phyloP scores from a whole-genome alignment of 2,797 vertebrate species.

The Nasua narica region DNA sequence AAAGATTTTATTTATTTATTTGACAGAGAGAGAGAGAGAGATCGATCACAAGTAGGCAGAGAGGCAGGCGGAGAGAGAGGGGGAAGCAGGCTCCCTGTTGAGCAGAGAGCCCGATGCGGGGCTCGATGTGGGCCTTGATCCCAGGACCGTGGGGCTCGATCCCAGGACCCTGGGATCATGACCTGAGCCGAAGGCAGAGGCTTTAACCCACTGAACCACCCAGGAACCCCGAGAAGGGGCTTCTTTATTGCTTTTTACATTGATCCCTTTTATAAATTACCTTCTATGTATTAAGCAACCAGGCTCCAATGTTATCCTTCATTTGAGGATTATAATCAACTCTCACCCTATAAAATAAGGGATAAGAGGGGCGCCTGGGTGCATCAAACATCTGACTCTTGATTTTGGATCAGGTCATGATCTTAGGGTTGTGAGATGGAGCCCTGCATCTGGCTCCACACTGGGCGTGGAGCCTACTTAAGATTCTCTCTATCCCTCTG shows the following conservation, averaged over 20 bases:
- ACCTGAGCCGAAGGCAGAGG: too few species aligned
- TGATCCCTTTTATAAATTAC: not conserved
- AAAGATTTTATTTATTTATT: too few species aligned
- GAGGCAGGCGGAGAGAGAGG: too few species aligned
- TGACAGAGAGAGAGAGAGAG: too few species aligned
- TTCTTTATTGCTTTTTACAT: not conserved
- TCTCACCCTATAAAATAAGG: not conserved
- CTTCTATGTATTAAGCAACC: not conserved
- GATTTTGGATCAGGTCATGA: not conserved
- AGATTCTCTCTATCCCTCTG: not conserved
- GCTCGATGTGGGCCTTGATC: too few species aligned
- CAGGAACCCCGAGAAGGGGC: not conserved
- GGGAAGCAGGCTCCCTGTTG: too few species aligned
- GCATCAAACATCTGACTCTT: not conserved
- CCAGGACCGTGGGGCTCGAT: too few species aligned
- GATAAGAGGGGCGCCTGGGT: not conserved
- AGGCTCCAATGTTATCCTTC: not conserved
- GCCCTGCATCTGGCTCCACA: not conserved
- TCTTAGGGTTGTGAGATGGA: not conserved
- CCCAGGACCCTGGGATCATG: too few species aligned
- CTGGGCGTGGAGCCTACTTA: not conserved
- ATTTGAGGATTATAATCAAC: not conserved
- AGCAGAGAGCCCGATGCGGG: too few species aligned
- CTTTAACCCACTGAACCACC: too few species aligned
- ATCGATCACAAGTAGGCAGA: too few species aligned